These are phyloP conservation scores for Lagopus leucura DNA, from an alignment of 2,113 vertebrate species.

Conservation along the genomic window DNA sequence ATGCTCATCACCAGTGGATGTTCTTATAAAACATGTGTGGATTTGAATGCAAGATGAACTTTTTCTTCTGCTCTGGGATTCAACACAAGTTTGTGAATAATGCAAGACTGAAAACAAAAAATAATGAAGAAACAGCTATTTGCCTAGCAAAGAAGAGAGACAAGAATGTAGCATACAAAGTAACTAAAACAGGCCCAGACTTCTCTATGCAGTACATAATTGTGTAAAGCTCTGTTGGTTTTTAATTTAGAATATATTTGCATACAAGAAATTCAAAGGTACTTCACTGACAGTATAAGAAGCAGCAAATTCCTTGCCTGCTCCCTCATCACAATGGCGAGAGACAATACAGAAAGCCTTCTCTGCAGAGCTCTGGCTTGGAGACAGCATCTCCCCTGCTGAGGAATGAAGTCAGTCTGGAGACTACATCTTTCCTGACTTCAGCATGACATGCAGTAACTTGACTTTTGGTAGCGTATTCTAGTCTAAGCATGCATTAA, in stretches of 20 bases:
- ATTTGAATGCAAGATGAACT: conserved; percentile 63
- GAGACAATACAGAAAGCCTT: neutral
- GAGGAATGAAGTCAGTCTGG: neutral
- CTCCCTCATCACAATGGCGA: neutral
- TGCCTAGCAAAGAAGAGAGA: neutral
- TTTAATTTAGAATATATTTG: neutral
- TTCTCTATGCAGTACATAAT: neutral
- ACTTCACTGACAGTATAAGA: neutral
- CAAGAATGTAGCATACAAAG: neutral
- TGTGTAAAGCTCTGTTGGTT: neutral
- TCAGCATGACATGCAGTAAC: fast-evolving
- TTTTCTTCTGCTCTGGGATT: conserved; percentile 34
- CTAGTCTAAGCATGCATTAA: neutral
- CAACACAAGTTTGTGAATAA: conserved; percentile 59
- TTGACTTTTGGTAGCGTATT: neutral
- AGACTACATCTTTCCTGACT: neutral
- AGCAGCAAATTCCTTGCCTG: neutral
- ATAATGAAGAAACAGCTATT: conserved; percentile 35
- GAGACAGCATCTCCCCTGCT: neutral
- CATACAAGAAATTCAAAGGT: neutral
- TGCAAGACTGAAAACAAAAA: conserved; percentile 35
- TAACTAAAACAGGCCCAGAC: neutral
- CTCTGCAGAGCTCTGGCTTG: neutral
- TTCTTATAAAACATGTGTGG: conserved; percentile 25
- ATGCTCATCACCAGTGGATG: conserved; percentile 29